Percentiles rank a stretch among this genome's conserved stretches.
These are phyloP conservation scores for Sarcophaga carnaria DNA, from an alignment of 2,888 invertebrate species.

Conservation along the genomic window DNA sequence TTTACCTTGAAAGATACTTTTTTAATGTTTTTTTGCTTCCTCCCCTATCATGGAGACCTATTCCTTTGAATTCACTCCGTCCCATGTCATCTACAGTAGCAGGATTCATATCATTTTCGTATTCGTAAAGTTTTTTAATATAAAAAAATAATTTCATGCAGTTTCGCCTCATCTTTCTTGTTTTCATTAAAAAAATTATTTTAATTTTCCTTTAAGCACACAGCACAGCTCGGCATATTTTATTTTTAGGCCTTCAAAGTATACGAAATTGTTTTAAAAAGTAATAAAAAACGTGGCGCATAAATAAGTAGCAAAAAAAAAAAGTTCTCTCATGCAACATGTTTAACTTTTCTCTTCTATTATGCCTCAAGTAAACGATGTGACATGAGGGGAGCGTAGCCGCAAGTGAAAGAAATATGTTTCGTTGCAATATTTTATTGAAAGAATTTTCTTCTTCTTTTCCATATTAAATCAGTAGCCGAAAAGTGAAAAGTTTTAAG, in stretches of 20 bases:
- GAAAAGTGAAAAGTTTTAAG: no score
- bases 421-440: no score
- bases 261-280: constrained; percentile 22
- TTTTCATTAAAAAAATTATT: neutral
- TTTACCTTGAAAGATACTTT: no score
- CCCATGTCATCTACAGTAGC: no score
- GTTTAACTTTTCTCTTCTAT: neutral
- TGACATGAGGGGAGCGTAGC: neutral
- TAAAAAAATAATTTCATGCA: neutral
- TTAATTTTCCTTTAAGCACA: neutral
- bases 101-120: neutral
- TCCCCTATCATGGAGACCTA: no score
- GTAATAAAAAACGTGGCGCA: constrained; percentile 18
- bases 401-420: neutral
- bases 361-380: neutral
- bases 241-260: neutral
- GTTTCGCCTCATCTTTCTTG: neutral
- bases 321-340: neutral
- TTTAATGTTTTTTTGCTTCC: no score
- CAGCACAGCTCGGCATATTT: neutral
- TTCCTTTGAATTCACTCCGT: no score
- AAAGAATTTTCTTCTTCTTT: no score
- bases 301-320: neutral
- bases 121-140: neutral
- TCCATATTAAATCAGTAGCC: no score